phyloP scores from a whole-genome alignment of 64 coral and sea anemone genomes.

The Pocillopora damicornis region DNA sequence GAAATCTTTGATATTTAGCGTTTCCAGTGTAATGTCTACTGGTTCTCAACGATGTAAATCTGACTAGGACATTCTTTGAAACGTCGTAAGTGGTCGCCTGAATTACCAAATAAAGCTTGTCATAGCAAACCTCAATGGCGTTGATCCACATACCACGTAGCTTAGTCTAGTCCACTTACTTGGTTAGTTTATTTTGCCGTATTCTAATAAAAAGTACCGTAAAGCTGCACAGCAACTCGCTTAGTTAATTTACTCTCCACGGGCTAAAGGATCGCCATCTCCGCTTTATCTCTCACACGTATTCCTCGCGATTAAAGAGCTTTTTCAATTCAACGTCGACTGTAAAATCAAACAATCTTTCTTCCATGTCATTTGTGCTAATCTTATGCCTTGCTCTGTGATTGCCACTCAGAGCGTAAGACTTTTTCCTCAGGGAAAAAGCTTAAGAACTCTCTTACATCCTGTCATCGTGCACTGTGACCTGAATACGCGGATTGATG shows the following conservation, averaged over 20 bases:
- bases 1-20: too few species aligned
- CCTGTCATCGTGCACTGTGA: constrained; percentile 11
- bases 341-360: neutral
- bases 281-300: neutral
- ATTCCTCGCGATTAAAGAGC: neutral
- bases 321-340: neutral
- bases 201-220: neutral
- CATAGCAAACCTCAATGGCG: too few species aligned
- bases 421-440: neutral
- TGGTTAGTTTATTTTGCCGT: neutral
- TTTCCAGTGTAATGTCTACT: too few species aligned
- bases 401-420: neutral
- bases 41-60: too few species aligned
- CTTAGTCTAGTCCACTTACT: neutral
- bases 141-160: neutral
- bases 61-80: too few species aligned
- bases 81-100: too few species aligned
- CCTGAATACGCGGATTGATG: constrained; percentile 26
- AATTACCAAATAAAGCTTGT: too few species aligned
- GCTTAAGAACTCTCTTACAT: neutral
- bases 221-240: neutral
- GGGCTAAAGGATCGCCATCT: neutral
- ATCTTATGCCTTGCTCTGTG: neutral
- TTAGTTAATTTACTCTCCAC: neutral
- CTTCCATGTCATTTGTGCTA: too few species aligned